Evolutionary conservation across 2,113 vertebrate species (phyloP), one percentile per base, ranked within the genome.

Genomic region (Perca schrenkii): DNA sequence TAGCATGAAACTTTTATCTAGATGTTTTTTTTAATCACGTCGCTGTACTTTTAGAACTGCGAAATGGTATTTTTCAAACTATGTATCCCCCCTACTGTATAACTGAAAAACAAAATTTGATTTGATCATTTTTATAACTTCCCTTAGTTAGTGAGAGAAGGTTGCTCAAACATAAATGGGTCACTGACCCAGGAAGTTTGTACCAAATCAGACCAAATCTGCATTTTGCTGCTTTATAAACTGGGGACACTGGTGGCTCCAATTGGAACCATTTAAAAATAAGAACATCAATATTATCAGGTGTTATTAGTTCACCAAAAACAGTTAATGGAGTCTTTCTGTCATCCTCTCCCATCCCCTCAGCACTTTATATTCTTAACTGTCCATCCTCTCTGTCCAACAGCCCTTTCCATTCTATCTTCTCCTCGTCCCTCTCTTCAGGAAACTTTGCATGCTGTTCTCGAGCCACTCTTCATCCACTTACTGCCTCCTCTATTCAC

Each of bases 401-500:
- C 77, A 40, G 7, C 76, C 80, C 83, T 47, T 64, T 65, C 62
- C 72, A 36, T 64, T 79, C 78, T 28, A 43, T 28, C 56, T 65
- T 53, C 76, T 34, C 43, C 53, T 77, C 74, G 5, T 61, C 76
- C 50, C 57, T 85, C 83, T 77, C 25, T 84, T 80, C 54, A 36
- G 82, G 69, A 86, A 91, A 86, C 90, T 88, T 82, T 78, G 76
- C 80, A 88, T 61, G 49, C 66, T 47, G 77, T 90, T 87, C 82
- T 77, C 60, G 36, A 82, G 64, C 81, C 70, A 80, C 85, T 83
- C 77, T 74, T 22, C 79, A 70, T 79, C 79, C 82, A 58, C 84
- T 90, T 82, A 77, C 75, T 73, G 80, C 85, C 78, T 82, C 71
- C 63, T 79, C 89, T 75, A 86, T 91, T 92, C 93, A 92, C 85